Evolutionary conservation across 2,797 vertebrate species (phyloP).

Genomic region (Nasua narica): DNA sequence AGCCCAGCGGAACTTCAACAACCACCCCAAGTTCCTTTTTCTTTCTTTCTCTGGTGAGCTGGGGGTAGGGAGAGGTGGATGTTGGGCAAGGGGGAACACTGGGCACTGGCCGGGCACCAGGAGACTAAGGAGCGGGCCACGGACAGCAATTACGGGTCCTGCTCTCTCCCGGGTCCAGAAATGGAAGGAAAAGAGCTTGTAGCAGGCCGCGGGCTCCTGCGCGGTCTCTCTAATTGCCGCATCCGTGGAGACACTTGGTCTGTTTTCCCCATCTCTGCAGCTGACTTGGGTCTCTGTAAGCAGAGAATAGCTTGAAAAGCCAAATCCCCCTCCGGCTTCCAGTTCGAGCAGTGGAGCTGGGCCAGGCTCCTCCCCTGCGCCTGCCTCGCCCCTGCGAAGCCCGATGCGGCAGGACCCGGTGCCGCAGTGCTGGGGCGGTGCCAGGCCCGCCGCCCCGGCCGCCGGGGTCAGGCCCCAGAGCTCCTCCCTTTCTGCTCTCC

Average conservation of each 20-base stretch:
- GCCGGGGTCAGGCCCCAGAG: not conserved
- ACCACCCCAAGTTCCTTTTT: not conserved
- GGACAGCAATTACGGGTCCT: not conserved
- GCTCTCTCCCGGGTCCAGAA: not conserved
- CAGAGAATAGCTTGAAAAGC: not conserved
- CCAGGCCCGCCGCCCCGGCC: not conserved
- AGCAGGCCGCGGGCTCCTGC: not conserved
- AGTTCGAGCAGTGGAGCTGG: not conserved
- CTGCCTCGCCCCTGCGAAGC: constrained; percentile 15
- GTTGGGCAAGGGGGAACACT: not conserved
- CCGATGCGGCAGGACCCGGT: constrained; percentile 24
- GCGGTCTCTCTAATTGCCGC: not conserved
- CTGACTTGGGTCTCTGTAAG: not conserved
- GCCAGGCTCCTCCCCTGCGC: constrained; percentile 48
- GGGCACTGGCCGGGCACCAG: not conserved
- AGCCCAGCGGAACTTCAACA: not conserved
- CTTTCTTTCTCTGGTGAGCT: not conserved
- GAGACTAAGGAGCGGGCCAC: not conserved
- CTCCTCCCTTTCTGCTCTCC: not conserved
- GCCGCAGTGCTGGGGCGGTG: constrained; percentile 49
- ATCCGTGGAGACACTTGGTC: not conserved
- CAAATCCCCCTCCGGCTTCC: constrained; percentile 1
- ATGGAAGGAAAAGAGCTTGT: not conserved
- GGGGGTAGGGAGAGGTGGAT: not conserved
- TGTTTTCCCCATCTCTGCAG: not conserved